These are phyloP conservation scores for Dryococelus australis DNA, from an alignment of 2,888 invertebrate genomes.

Conservation along the genomic window DNA sequence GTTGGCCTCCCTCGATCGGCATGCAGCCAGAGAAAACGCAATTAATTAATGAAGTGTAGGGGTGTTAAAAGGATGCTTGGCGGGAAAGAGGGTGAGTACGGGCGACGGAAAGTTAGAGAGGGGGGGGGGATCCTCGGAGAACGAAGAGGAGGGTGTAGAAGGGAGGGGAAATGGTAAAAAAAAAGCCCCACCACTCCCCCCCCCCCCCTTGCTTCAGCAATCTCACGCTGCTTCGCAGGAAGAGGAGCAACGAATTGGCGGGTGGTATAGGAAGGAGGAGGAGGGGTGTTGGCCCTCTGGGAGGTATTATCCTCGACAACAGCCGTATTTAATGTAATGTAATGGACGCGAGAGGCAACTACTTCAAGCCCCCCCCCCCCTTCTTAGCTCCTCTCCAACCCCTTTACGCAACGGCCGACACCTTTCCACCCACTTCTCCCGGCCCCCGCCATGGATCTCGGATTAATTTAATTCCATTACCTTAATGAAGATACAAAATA, in stretches of 20 bases:
- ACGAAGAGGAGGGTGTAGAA: not conserved
- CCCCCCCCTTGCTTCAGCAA: not conserved
- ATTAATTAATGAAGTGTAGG: slow-evolving; percentile 48
- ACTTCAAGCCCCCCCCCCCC: slow-evolving; percentile 21
- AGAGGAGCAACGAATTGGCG: slow-evolving; percentile 23
- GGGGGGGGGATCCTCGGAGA: slow-evolving; percentile 21
- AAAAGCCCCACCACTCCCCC: not conserved
- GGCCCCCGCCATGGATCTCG: slow-evolving; percentile 47
- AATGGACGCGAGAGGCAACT: slow-evolving; percentile 39
- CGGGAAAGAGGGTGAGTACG: not conserved
- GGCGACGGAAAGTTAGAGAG: slow-evolving; percentile 17
- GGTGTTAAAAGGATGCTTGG: slow-evolving; percentile 30
- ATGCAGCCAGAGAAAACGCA: slow-evolving; percentile 45
- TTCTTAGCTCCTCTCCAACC: not conserved
- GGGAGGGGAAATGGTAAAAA: slow-evolving; percentile 28
- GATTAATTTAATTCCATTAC: slow-evolving; percentile 66
- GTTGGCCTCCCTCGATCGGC: not conserved
- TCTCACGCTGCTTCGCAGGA: not conserved
- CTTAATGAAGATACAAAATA: slow-evolving; percentile 65
- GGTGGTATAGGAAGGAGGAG: slow-evolving; percentile 33
- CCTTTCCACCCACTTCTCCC: slow-evolving; percentile 17
- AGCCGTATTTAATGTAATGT: slow-evolving; percentile 47
- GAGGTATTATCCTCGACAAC: slow-evolving; percentile 46
- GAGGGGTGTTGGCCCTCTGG: slow-evolving; percentile 31
- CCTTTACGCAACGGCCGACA: not conserved